A percentile compares a stretch with the other conserved stretches of the same genome.
phyloP scores from a whole-genome alignment of 53 echinoderm and acorn worm species.

The Astropecten irregularis region DNA sequence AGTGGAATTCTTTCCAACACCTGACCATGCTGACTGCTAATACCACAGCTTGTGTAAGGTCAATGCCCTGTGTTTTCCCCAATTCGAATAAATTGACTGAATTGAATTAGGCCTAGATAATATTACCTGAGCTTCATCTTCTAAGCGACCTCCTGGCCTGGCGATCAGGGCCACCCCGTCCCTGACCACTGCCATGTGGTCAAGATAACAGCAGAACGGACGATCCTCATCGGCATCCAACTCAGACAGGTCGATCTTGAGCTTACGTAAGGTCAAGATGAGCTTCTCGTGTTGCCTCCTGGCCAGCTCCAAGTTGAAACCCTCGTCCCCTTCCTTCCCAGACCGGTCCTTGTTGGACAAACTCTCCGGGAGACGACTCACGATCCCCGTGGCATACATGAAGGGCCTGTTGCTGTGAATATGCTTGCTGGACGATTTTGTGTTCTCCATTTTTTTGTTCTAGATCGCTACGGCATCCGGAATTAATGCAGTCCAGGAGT shows the following conservation, averaged over 20 bases:
- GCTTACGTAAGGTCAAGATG: constrained; percentile 86
- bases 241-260: constrained; percentile 89
- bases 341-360: constrained; percentile 30
- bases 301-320: constrained; percentile 76
- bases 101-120: too few species aligned
- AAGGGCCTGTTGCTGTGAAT: constrained; percentile 51
- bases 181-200: constrained; percentile 80
- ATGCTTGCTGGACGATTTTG: constrained; percentile 18
- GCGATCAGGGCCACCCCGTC: constrained; percentile 89
- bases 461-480: background rate
- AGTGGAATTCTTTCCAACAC: too few species aligned
- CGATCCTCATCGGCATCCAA: constrained; percentile 89
- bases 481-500: background rate
- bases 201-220: constrained; percentile 82
- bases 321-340: constrained; percentile 55
- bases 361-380: constrained; percentile 89
- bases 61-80: too few species aligned
- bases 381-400: constrained; percentile 75
- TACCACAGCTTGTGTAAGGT: too few species aligned
- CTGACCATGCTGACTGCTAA: too few species aligned
- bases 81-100: too few species aligned
- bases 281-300: constrained; percentile 93
- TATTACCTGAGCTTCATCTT: constrained; percentile 71
- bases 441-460: constrained; percentile 12
- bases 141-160: constrained; percentile 69